These are phyloP conservation scores for Syritta pipiens DNA, from an alignment of 2,888 invertebrate species.

Conservation along the genomic window DNA sequence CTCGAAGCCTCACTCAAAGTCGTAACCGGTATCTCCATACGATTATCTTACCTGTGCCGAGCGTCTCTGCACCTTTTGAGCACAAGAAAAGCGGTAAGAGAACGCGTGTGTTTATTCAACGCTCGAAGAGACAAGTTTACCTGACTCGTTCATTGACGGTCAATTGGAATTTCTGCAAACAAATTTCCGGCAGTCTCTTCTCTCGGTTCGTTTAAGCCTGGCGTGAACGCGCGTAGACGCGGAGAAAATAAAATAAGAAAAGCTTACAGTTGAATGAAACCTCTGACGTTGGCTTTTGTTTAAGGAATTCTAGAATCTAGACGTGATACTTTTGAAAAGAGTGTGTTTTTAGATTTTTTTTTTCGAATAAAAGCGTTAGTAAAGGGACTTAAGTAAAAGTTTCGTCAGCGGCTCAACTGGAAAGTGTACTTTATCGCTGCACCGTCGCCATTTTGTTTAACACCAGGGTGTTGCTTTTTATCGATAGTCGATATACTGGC, in stretches of 20 bases:
- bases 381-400: conserved; percentile 62
- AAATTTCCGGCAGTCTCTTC: conserved; percentile 50
- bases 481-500: too few relatives aligned
- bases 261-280: conserved; percentile 36
- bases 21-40: not conserved
- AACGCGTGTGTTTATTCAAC: conserved; percentile 19
- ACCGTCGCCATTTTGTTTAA: conserved; percentile 66
- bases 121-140: conserved; percentile 26
- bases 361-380: too few relatives aligned
- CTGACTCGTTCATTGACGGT: conserved; percentile 30
- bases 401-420: conserved; percentile 22
- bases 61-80: conserved; percentile 34
- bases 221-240: conserved; percentile 27
- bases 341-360: too few relatives aligned
- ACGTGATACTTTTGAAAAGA: not conserved
- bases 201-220: conserved; percentile 56
- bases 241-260: conserved; percentile 27
- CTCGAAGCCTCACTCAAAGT: conserved; percentile 18
- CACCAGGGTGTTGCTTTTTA: conserved; percentile 49
- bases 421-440: conserved; percentile 50
- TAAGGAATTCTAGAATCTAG: not conserved
- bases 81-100: conserved; percentile 16
- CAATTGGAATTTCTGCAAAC: conserved; percentile 45
- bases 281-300: conserved; percentile 40
- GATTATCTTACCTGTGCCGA: conserved; percentile 20